These are phyloP conservation scores for Paradoxurus hermaphroditus DNA, from an alignment of 2,113 vertebrate species.

Conservation along the genomic window DNA sequence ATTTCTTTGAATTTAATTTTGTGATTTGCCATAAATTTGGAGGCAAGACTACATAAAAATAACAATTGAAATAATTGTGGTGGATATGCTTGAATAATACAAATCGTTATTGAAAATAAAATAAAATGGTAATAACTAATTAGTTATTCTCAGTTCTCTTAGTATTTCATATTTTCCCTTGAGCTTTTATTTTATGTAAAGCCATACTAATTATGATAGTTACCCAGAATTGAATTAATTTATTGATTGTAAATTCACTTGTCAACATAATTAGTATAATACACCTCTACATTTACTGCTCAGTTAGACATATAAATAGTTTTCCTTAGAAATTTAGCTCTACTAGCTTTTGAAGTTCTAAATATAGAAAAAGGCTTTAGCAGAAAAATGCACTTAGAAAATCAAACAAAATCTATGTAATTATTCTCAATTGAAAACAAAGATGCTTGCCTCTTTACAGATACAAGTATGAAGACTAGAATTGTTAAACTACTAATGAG, in stretches of 20 bases:
- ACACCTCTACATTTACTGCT: slow-evolving; percentile 31
- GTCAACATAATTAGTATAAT: slow-evolving; percentile 57
- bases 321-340: slow-evolving; percentile 31
- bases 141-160: slow-evolving; percentile 9
- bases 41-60: neutral
- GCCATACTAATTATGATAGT: slow-evolving; percentile 12
- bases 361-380: slow-evolving; percentile 42
- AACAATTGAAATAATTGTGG: neutral
- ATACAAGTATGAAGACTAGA: neutral
- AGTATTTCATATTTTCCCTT: neutral
- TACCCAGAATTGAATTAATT: slow-evolving; percentile 4
- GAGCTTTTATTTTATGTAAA: slow-evolving; percentile 16
- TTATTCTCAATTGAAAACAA: neutral
- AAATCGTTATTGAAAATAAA: slow-evolving; percentile 17
- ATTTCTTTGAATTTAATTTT: neutral
- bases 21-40: neutral
- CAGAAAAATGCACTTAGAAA: slow-evolving; percentile 42
- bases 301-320: slow-evolving; percentile 15
- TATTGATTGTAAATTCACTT: slow-evolving; percentile 57
- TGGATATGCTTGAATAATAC: neutral
- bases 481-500: neutral
- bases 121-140: neutral
- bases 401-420: slow-evolving; percentile 50
- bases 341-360: slow-evolving; percentile 36
- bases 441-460: neutral